Conservation (phyloP, 2,888 invertebrate species). For the Cheilosia urbana region DNA sequence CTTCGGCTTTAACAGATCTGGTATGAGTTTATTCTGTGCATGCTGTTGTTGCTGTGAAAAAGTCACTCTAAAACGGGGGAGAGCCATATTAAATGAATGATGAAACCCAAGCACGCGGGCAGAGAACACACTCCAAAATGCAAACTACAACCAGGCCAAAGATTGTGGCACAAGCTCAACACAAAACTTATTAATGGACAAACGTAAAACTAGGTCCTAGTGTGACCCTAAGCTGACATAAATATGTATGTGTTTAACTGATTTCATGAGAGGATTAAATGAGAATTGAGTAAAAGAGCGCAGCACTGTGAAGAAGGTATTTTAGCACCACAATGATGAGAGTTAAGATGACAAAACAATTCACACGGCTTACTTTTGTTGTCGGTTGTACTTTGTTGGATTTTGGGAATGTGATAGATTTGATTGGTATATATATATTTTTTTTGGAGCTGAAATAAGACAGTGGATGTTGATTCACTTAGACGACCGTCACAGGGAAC, state of each 20-base stretch:
- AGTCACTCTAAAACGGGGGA: slow-evolving; percentile 63
- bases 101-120: slow-evolving; percentile 21
- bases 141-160: slow-evolving; percentile 61
- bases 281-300: slow-evolving; percentile 25
- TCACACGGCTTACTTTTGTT: slow-evolving; percentile 67
- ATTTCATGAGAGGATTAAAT: slow-evolving; percentile 38
- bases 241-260: slow-evolving; percentile 32
- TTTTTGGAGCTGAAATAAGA: slow-evolving; percentile 47
- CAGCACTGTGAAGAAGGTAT: slow-evolving; percentile 17
- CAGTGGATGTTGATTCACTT: slow-evolving; percentile 36
- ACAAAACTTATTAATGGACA: slow-evolving; percentile 32
- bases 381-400: slow-evolving; percentile 38
- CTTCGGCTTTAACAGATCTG: slow-evolving; percentile 78
- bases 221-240: slow-evolving; percentile 37
- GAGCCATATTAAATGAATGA: slow-evolving; percentile 14
- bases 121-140: slow-evolving; percentile 53
- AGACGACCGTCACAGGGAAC: slow-evolving; percentile 71
- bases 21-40: slow-evolving; percentile 76
- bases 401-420: slow-evolving; percentile 50
- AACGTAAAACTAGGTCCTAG: slow-evolving; percentile 40
- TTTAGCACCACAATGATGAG: slow-evolving; percentile 47
- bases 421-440: slow-evolving; percentile 8
- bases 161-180: slow-evolving; percentile 67
- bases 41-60: slow-evolving; percentile 74
- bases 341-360: slow-evolving; percentile 52